These are phyloP conservation scores for Scomber japonicus DNA, from an alignment of 2,113 vertebrate species.

Conservation along the genomic window DNA sequence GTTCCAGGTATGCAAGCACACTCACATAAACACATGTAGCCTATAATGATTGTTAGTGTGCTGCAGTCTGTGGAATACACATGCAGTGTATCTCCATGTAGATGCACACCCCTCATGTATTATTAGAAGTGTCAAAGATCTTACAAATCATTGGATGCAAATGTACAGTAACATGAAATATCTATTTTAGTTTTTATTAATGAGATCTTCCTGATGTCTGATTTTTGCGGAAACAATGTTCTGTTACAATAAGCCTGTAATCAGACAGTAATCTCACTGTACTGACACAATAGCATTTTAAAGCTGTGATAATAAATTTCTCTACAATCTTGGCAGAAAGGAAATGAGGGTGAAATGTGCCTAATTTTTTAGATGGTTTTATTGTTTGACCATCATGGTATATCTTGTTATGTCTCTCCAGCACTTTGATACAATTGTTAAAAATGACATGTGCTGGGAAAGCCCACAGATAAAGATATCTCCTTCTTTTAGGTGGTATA, in stretches of 20 bases:
- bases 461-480: conserved; percentile 51
- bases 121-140: background rate
- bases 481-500: conserved; percentile 12
- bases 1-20: background rate
- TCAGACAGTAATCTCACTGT: background rate
- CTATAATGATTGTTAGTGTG: background rate
- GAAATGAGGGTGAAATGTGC: conserved; percentile 66
- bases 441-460: conserved; percentile 58
- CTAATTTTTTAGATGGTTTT: conserved; percentile 70
- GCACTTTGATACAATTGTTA: conserved; percentile 73
- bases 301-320: conserved; percentile 16
- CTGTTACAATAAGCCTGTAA: conserved; percentile 3
- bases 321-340: conserved; percentile 49
- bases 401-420: conserved; percentile 56
- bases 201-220: background rate
- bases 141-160: background rate
- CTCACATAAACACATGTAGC: background rate
- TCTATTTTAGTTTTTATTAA: conserved; percentile 6
- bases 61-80: background rate
- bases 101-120: background rate
- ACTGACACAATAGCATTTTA: conserved; percentile 20
- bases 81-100: background rate
- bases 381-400: conserved; percentile 74
- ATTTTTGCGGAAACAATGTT: conserved; percentile 16
- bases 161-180: background rate